These are phyloP conservation scores for Melanerpes aurifrons DNA, from an alignment of 2,113 vertebrate species.

Conservation along the genomic window DNA sequence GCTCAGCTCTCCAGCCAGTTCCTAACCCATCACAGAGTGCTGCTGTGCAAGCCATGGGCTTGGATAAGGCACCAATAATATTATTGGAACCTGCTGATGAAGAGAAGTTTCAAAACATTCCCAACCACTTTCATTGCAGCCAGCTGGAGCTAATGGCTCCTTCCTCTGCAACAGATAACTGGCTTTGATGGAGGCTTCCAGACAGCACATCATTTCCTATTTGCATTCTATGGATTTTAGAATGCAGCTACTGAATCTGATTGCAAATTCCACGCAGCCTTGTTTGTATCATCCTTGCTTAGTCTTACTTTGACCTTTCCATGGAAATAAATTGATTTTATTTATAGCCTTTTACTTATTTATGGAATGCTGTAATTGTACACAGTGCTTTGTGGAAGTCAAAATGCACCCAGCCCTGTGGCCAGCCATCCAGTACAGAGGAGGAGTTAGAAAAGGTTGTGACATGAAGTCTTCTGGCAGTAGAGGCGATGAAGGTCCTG, in stretches of 20 bases:
- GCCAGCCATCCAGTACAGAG: neutral
- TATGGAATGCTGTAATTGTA: neutral
- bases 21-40: no score
- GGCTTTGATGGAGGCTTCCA: neutral
- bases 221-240: neutral
- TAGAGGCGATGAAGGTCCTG: neutral
- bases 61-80: neutral
- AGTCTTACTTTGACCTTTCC: neutral
- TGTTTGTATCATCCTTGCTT: neutral
- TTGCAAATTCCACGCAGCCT: neutral
- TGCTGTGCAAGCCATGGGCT: no score
- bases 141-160: neutral
- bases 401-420: neutral
- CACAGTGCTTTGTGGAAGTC: neutral
- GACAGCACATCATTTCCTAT: neutral
- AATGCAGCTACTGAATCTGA: neutral
- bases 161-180: neutral
- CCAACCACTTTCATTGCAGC: neutral
- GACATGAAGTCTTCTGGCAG: neutral
- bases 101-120: neutral
- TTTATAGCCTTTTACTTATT: constrained; percentile 12
- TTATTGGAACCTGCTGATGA: neutral
- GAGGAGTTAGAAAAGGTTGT: neutral
- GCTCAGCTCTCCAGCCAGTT: no score
- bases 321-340: neutral